Evolutionary conservation across 2,113 vertebrate genomes (phyloP).

Genomic region (Pagrus major): DNA sequence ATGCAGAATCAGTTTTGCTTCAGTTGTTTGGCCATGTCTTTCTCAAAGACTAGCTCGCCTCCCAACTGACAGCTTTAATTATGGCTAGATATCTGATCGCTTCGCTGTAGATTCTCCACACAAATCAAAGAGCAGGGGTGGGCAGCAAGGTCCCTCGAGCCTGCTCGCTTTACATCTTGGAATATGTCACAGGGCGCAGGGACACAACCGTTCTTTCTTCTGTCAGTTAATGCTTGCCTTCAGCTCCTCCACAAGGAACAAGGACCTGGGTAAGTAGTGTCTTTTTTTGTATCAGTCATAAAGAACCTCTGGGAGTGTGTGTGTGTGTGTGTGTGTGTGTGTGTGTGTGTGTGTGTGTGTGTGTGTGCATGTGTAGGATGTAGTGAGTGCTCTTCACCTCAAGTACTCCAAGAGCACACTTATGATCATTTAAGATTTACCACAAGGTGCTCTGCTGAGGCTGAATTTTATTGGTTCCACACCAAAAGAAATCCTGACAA

Average conservation of each 20-base stretch:
- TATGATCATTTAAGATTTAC: background rate
- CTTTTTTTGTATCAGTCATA: slow-evolving; percentile 47
- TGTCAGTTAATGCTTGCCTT: slow-evolving; percentile 49
- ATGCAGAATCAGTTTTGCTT: slow-evolving; percentile 94
- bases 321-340: background rate
- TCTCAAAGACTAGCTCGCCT: slow-evolving; percentile 91
- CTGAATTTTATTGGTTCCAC: slow-evolving; percentile 10
- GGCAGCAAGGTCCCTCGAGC: slow-evolving; percentile 48
- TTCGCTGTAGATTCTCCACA: slow-evolving; percentile 86
- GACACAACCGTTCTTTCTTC: slow-evolving; percentile 43
- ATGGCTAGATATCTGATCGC: slow-evolving; percentile 94
- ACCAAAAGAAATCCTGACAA: slow-evolving; percentile 5
- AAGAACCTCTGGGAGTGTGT: background rate
- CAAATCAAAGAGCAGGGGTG: slow-evolving; percentile 73
- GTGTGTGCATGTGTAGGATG: background rate
- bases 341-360: slow-evolving; percentile 2
- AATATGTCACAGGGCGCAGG: slow-evolving; percentile 58
- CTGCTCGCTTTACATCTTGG: slow-evolving; percentile 59
- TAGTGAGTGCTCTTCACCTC: slow-evolving; percentile 31
- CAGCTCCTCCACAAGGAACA: slow-evolving; percentile 41
- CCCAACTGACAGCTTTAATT: slow-evolving; percentile 99
- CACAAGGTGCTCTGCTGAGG: slow-evolving; percentile 18
- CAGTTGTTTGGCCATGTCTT: slow-evolving; percentile 93
- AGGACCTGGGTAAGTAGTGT: slow-evolving; percentile 34
- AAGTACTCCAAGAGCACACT: slow-evolving; percentile 23